Evolutionary conservation across 2,797 vertebrate species (phyloP).

Genomic region (Pseudomugil tenellus): DNA sequence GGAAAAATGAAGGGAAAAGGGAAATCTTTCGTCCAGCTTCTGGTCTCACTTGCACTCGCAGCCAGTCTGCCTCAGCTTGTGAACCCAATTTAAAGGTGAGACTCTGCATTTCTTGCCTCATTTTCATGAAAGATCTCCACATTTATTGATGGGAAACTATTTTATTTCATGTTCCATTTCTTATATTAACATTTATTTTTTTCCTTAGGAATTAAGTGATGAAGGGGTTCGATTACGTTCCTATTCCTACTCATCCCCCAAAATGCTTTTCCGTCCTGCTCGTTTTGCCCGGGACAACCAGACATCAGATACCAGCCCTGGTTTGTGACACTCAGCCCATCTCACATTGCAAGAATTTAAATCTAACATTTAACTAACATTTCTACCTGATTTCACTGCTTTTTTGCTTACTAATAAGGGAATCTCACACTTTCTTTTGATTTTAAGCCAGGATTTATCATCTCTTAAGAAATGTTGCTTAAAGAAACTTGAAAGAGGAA

Average conservation of each 20-base stretch:
- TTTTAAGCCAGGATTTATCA: conserved; percentile 30
- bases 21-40: conserved; percentile 63
- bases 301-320: conserved; percentile 62
- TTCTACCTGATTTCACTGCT: conserved; percentile 25
- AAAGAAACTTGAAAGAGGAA: neutral
- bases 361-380: conserved; percentile 33
- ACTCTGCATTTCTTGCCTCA: neutral
- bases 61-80: conserved; percentile 81
- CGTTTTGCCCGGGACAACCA: conserved; percentile 76
- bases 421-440: conserved; percentile 3
- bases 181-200: neutral
- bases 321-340: conserved; percentile 63
- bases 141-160: neutral
- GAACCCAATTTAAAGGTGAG: conserved; percentile 82
- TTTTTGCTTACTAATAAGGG: conserved; percentile 23
- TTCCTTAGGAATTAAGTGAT: conserved; percentile 78
- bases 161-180: neutral
- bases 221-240: conserved; percentile 90
- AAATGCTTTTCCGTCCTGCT: conserved; percentile 83
- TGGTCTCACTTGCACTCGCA: conserved; percentile 77
- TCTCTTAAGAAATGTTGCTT: conserved; percentile 5
- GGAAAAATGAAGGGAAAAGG: conserved; percentile 74
- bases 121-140: neutral
- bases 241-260: conserved; percentile 93
- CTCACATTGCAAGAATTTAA: neutral